Evolutionary conservation across 2,113 vertebrate genomes (phyloP).

Genomic region (Muntiacus muntjak): DNA sequence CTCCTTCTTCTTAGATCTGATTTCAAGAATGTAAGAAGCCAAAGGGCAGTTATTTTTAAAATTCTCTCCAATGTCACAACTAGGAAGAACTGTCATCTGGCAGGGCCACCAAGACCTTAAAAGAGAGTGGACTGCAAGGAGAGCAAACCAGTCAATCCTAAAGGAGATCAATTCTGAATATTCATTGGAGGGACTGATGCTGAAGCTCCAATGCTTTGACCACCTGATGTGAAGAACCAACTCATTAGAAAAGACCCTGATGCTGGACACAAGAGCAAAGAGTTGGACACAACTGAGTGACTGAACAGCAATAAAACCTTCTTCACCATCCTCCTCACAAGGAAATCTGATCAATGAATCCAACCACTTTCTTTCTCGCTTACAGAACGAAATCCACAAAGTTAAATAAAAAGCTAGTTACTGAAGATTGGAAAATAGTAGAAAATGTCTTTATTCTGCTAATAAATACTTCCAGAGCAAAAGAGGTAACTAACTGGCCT

Average conservation of each 20-base stretch:
- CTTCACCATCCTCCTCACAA: neutral
- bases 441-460: neutral
- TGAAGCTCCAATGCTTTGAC: neutral
- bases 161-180: neutral
- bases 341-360: neutral
- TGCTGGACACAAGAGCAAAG: neutral
- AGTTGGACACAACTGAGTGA: neutral
- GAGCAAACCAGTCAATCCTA: neutral
- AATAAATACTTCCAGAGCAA: neutral
- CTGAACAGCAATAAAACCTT: neutral
- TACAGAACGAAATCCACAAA: neutral
- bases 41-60: neutral
- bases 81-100: neutral
- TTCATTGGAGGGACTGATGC: neutral
- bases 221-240: neutral
- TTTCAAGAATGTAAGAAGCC: neutral
- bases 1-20: neutral
- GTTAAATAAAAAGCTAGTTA: neutral
- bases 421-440: neutral
- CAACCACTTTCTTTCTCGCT: neutral
- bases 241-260: neutral
- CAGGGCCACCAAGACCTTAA: neutral
- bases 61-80: neutral
- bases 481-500: neutral
- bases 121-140: neutral